Percentiles rank a stretch among this genome's conserved stretches.
These are phyloP conservation scores for Drosophila insularis DNA, from an alignment of 1,140 invertebrate species.

Conservation along the genomic window DNA sequence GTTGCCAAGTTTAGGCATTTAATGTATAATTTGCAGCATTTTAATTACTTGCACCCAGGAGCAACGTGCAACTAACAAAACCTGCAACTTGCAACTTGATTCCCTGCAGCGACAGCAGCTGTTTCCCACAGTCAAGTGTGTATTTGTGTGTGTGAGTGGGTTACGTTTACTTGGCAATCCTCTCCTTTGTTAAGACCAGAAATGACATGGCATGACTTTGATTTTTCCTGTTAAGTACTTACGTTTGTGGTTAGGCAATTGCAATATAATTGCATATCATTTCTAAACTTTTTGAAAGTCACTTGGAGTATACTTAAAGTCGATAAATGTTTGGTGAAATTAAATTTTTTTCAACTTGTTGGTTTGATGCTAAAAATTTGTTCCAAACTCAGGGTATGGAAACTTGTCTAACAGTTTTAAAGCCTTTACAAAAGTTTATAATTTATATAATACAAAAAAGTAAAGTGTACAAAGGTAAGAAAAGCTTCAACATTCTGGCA, in stretches of 20 bases:
- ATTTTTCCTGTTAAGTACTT: constrained; percentile 53
- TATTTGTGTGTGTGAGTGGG: constrained; percentile 30
- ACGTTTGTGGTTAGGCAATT: constrained; percentile 37
- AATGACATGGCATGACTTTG: constrained; percentile 55
- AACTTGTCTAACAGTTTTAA: background rate
- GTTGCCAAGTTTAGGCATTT: constrained; percentile 72
- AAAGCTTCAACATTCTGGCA: no score
- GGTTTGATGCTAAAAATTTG: no score
- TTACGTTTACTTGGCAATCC: constrained; percentile 45
- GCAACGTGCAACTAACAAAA: background rate
- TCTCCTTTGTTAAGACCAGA: constrained; percentile 39
- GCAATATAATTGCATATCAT: constrained; percentile 62
- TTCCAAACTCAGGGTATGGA: background rate
- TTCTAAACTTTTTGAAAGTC: constrained; percentile 10
- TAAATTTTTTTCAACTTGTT: background rate
- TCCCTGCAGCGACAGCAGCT: background rate
- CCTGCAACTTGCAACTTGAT: background rate
- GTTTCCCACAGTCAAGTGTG: constrained; percentile 38
- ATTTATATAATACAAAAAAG: no score
- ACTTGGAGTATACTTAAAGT: background rate
- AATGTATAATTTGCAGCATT: constrained; percentile 79
- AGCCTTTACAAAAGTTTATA: no score
- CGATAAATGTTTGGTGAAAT: background rate
- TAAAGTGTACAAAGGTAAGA: no score
- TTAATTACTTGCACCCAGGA: constrained; percentile 55